A percentile compares a stretch with the other conserved stretches of the same genome.
These are phyloP conservation scores for Crenuchus spilurus DNA, from an alignment of 2,797 vertebrate genomes.

Conservation along the genomic window DNA sequence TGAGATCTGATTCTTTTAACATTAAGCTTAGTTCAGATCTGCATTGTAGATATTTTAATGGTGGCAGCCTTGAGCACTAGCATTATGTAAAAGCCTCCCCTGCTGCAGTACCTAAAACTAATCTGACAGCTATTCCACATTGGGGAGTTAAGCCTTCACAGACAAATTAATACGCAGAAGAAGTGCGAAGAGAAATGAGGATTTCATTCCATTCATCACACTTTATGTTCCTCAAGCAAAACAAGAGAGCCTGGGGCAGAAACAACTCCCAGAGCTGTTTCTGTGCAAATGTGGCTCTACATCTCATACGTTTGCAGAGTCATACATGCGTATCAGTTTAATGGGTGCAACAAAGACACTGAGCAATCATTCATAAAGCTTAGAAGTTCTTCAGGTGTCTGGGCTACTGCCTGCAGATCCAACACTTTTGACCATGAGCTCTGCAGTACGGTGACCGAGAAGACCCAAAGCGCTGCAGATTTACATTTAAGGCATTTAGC, in stretches of 20 bases:
- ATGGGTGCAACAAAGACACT: no score
- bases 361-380: no score
- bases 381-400: no score
- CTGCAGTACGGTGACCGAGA: no score
- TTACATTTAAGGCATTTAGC: no score
- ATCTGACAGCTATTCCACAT: not conserved
- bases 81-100: not conserved
- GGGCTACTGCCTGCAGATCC: no score
- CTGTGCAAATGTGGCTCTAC: not conserved
- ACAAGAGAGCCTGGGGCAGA: not conserved
- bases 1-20: not conserved
- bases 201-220: not conserved
- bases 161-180: not conserved
- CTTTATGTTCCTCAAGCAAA: not conserved
- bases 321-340: no score
- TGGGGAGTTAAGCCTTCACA: not conserved
- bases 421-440: not conserved
- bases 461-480: no score
- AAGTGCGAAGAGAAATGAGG: no score
- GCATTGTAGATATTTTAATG: not conserved
- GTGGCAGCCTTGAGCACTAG: not conserved
- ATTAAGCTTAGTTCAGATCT: not conserved
- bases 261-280: not conserved
- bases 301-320: no score
- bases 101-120: not conserved